Conservation (phyloP, 2,888 invertebrate species). For the Conchocele bisecta region DNA sequence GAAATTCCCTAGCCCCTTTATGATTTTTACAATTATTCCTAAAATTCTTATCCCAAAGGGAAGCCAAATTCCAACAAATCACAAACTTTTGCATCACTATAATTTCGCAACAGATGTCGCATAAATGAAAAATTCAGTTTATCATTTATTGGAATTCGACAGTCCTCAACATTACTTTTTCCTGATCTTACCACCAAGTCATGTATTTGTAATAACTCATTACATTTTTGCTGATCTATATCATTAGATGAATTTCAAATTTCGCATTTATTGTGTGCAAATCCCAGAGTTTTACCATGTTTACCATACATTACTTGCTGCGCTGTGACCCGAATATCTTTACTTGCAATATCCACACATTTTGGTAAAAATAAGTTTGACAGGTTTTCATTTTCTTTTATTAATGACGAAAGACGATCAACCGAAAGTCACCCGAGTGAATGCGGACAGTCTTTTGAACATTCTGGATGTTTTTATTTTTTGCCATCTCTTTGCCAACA, state of each 20-base stretch:
- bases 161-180: not conserved
- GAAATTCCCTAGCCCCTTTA: not conserved
- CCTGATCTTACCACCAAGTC: not conserved
- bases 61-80: conserved; percentile 16
- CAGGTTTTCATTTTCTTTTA: not conserved
- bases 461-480: not conserved
- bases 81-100: not conserved
- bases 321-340: too few relatives aligned
- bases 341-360: too few relatives aligned
- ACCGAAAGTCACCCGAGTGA: not conserved
- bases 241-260: not conserved
- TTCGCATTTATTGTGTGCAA: not conserved
- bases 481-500: conserved; percentile 6
- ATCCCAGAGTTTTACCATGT: not conserved
- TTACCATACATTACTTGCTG: too few relatives aligned
- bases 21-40: not conserved
- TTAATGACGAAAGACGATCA: not conserved
- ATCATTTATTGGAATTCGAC: not conserved
- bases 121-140: not conserved
- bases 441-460: conserved; percentile 9
- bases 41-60: not conserved
- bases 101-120: not conserved
- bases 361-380: too few relatives aligned
- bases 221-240: not conserved
- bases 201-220: not conserved